Evolutionary conservation across 2,888 invertebrate species (phyloP), one percentile per base, ranked within the genome.

Genomic region (Syrista parreyssii): DNA sequence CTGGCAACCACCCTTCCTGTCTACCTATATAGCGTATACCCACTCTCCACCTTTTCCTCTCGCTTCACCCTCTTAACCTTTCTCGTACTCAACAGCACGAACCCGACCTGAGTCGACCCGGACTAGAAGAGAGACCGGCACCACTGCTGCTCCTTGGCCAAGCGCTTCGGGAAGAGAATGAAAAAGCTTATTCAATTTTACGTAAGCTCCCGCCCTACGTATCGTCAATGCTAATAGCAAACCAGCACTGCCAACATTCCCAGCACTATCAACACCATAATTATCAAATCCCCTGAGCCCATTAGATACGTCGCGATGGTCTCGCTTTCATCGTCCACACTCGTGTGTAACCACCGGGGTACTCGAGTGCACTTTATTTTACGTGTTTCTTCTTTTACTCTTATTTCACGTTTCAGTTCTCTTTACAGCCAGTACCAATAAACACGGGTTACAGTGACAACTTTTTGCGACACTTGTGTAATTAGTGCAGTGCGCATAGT

Each of bases 1-100:
- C 74, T 74, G n/a, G 74, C 74, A 33, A 30, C 30, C 23, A 33
- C 74, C 35, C 74, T 34, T 74, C 74, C 55, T 23, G 55, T 55
- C 9, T 55, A 9, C 55, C 55, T 55, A 55, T 55, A 55, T 55
- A 55, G 23, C 55, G 23, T 23, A 55, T 55, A 55, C 23, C 55
- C 55, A 55, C 55, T 9, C 15, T 55, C 55, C 15, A 55, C 55
- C 23, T 23, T 23, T 55, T 55, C 55, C 55, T 55, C 36, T 40
- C 36, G 15, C 36, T 40, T 40, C 36, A 40, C 15, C 36, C 36
- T 40, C 55, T 55, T 55, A 55, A 55, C 55, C 55, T 55, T 55
- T 23, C 55, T 55, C 23, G 55, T 55, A 55, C 55, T 55, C 23
- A 55, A 55, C 55, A 23, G 55, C 55, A 55, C 9, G 55, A 55